Conservation (phyloP, 2,113 vertebrate species). For the Calyptomena viridis region DNA sequence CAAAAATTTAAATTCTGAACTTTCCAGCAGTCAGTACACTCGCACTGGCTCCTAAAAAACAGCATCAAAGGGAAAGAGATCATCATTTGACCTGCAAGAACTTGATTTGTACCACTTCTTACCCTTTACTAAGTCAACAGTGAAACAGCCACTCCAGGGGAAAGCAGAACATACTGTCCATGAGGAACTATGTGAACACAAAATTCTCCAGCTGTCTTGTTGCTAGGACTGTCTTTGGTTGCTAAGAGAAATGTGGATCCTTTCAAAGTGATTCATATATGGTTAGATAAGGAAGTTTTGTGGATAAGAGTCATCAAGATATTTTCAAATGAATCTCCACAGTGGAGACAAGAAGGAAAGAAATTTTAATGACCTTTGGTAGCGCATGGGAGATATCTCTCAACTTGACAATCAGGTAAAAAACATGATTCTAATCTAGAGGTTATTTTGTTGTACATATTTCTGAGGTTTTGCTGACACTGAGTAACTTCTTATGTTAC, state of each 20-base stretch:
- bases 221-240: constrained; percentile 54
- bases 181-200: not conserved
- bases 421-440: not conserved
- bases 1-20: not conserved
- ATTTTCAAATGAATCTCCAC: not conserved
- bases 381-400: not conserved
- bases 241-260: constrained; percentile 48
- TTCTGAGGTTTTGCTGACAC: not conserved
- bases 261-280: constrained; percentile 49
- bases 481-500: not conserved
- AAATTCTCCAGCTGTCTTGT: constrained; percentile 48
- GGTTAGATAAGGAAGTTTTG: constrained; percentile 38
- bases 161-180: constrained; percentile 55
- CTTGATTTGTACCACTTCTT: not conserved
- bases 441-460: not conserved
- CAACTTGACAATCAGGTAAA: not conserved
- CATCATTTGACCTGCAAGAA: not conserved
- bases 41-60: not conserved
- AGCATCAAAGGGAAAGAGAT: not conserved
- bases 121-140: not conserved
- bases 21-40: not conserved
- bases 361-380: not conserved
- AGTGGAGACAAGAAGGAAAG: not conserved
- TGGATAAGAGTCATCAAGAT: not conserved
- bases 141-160: not conserved